Evolutionary conservation across 2,113 vertebrate species (phyloP).

Genomic region (Corydoras maculifer): DNA sequence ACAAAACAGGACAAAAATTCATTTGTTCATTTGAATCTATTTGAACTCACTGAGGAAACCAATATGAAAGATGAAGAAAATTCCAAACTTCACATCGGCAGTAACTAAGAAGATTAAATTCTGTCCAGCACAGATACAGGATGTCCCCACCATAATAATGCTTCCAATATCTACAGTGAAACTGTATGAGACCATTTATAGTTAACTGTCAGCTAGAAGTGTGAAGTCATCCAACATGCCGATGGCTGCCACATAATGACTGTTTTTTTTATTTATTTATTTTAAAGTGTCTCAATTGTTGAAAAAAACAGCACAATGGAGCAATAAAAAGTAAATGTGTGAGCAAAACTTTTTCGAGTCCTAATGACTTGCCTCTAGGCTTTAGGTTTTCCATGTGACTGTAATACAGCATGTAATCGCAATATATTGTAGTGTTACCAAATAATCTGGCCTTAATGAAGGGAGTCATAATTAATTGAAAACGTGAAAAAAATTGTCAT

Average conservation of each 20-base stretch:
- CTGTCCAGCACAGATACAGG: background rate
- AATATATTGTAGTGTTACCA: background rate
- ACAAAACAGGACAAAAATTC: too few relatives aligned
- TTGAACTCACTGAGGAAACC: too few relatives aligned
- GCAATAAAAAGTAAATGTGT: slow-evolving; percentile 25
- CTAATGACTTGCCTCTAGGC: slow-evolving; percentile 16
- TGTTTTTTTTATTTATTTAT: background rate
- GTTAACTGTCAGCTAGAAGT: background rate
- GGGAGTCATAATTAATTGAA: slow-evolving; percentile 13
- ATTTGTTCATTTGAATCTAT: too few relatives aligned
- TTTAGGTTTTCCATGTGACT: slow-evolving; percentile 6
- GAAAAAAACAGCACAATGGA: slow-evolving; percentile 11
- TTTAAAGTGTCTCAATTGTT: slow-evolving; percentile 6
- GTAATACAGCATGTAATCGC: slow-evolving; percentile 1
- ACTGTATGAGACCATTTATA: background rate
- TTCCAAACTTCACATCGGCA: too few relatives aligned
- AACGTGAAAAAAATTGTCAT: slow-evolving; percentile 9
- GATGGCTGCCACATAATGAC: slow-evolving; percentile 2
- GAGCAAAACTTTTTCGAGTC: slow-evolving; percentile 8
- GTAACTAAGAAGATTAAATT: background rate
- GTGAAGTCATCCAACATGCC: background rate
- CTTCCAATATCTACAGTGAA: background rate
- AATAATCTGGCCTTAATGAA: slow-evolving; percentile 1
- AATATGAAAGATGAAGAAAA: too few relatives aligned
- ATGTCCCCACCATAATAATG: too few relatives aligned